Evolutionary conservation across 2,888 invertebrate genomes (phyloP).

Genomic region (Gastracanthus pulcherrimus): DNA sequence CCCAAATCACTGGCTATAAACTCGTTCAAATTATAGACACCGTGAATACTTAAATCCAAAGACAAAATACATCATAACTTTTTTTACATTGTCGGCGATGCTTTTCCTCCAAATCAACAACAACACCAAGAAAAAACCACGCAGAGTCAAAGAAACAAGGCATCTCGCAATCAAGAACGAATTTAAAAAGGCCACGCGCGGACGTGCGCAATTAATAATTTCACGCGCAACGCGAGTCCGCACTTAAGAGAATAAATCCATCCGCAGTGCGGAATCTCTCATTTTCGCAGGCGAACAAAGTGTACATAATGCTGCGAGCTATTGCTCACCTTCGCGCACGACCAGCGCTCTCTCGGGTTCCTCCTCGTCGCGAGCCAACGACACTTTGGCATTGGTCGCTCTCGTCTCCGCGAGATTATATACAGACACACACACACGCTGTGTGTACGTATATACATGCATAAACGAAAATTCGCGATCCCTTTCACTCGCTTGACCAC

Average conservation of each 20-base stretch:
- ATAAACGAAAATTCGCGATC: conserved; percentile 47
- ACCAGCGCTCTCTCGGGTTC: background rate
- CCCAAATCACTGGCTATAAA: background rate
- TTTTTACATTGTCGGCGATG: too few relatives aligned
- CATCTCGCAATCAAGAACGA: background rate
- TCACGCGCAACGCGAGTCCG: background rate
- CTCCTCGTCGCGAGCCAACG: conserved; percentile 8
- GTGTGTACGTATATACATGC: background rate
- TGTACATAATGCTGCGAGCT: background rate
- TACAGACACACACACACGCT: background rate
- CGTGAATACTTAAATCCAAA: too few relatives aligned
- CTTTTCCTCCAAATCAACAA: too few relatives aligned
- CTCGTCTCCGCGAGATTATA: conserved; percentile 1
- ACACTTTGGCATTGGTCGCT: conserved; percentile 49
- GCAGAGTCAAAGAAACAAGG: too few relatives aligned
- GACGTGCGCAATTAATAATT: conserved; percentile 23
- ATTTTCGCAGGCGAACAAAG: conserved; percentile 26
- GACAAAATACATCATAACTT: too few relatives aligned
- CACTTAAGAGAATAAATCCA: conserved; percentile 6
- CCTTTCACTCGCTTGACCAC: conserved; percentile 47
- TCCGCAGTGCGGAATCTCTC: conserved; percentile 15
- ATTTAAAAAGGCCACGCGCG: background rate
- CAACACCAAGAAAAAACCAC: too few relatives aligned
- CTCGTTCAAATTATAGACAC: too few relatives aligned
- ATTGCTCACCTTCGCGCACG: conserved; percentile 33